A percentile compares a stretch with the other conserved stretches of the same genome.
Evolutionary conservation across 2,888 invertebrate species (phyloP).

Genomic region (Rhaphigaster nebulosa): DNA sequence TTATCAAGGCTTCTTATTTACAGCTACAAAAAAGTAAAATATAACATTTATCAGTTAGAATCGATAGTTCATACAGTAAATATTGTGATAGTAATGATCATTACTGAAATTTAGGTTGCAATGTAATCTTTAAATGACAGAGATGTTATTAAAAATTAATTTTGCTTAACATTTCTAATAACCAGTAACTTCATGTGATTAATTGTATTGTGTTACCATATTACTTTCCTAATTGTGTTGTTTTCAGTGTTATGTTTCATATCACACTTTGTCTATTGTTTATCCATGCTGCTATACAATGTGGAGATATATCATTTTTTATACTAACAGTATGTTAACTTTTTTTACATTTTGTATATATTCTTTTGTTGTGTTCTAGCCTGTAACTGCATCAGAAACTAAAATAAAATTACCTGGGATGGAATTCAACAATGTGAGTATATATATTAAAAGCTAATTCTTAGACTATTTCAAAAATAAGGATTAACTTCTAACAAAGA

Average conservation of each 20-base stretch:
- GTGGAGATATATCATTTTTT: background rate
- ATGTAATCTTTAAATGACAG: too few species aligned
- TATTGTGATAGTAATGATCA: too few species aligned
- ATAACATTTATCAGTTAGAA: too few species aligned
- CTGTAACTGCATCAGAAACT: slow-evolving; percentile 84
- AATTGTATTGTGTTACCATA: too few species aligned
- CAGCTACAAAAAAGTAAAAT: too few species aligned
- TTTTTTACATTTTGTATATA: background rate
- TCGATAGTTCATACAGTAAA: too few species aligned
- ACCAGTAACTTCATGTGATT: background rate
- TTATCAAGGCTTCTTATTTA: too few species aligned
- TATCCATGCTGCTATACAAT: background rate
- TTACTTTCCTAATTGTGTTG: background rate
- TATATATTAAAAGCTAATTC: background rate
- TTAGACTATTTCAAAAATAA: background rate
- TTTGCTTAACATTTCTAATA: background rate
- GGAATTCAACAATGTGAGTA: slow-evolving; percentile 67
- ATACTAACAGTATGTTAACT: background rate
- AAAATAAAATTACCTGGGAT: slow-evolving; percentile 82
- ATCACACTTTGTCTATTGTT: background rate
- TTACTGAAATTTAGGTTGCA: too few species aligned
- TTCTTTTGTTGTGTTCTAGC: slow-evolving; percentile 70
- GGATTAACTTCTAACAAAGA: too few species aligned
- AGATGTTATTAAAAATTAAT: background rate
- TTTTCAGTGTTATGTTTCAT: background rate